A percentile compares a stretch with the other conserved stretches of the same genome.
Conservation (phyloP, 2,888 invertebrate species). For the Neria commutata region DNA sequence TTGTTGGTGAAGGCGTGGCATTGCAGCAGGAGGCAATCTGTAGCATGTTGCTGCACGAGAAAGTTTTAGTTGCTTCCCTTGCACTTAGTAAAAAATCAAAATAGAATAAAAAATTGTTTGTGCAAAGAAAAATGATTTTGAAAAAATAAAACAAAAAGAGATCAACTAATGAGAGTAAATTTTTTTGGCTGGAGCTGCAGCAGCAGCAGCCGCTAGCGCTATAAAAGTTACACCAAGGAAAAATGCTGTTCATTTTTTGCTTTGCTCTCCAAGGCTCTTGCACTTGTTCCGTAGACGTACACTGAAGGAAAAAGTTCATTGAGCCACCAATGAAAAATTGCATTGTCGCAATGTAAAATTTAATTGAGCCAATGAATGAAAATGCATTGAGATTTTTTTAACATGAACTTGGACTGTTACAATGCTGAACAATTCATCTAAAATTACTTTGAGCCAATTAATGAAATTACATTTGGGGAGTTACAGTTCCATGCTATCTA, state of each 20-base stretch:
- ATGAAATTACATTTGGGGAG: no score
- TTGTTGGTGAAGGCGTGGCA: constrained; percentile 10
- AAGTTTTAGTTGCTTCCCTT: neutral
- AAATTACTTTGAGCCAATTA: no score
- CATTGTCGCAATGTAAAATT: no score
- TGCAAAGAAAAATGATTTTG: neutral
- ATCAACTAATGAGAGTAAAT: constrained; percentile 17
- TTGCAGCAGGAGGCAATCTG: constrained; percentile 9
- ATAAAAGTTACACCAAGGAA: neutral
- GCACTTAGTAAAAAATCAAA: neutral
- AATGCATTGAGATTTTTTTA: no score
- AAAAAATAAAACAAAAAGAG: neutral
- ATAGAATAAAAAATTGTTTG: constrained; percentile 4
- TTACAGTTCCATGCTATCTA: no score
- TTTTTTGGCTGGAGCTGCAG: constrained; percentile 1
- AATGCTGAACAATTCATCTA: no score
- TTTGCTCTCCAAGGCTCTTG: neutral
- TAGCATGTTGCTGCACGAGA: constrained; percentile 4
- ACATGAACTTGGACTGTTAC: no score
- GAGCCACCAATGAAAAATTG: no score
- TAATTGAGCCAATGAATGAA: no score
- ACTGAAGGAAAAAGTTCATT: no score
- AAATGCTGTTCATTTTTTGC: neutral
- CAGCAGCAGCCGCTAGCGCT: neutral
- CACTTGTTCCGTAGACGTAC: no score